phyloP scores from a whole-genome alignment of 1,140 invertebrate species.

The Penaeus indicus region DNA sequence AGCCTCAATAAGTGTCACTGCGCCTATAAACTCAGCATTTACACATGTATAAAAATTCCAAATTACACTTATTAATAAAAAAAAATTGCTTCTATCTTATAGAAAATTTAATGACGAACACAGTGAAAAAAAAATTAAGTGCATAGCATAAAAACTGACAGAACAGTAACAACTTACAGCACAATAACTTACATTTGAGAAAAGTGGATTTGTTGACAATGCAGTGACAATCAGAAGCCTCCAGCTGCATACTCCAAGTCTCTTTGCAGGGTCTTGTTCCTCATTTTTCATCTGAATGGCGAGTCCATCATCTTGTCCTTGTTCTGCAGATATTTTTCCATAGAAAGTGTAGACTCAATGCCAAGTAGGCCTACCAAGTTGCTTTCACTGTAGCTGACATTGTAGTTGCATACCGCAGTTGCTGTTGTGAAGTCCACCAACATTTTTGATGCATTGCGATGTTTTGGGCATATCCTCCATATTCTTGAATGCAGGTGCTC shows the following conservation, averaged over 20 bases:
- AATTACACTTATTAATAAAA: no score
- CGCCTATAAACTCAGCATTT: no score
- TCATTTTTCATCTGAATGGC: neutral
- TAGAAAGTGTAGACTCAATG: neutral
- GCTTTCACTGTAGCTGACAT: neutral
- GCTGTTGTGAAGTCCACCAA: constrained; percentile 25
- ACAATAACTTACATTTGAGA: constrained; percentile 27
- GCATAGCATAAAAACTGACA: no score
- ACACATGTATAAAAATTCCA: no score
- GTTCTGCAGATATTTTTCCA: neutral
- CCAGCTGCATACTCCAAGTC: neutral
- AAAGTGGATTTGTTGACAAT: neutral
- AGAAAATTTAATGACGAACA: no score
- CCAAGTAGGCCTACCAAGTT: neutral
- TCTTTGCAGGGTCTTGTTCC: neutral
- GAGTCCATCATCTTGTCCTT: neutral
- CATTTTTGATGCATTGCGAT: neutral
- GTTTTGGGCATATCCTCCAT: constrained; percentile 22
- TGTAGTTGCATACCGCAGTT: constrained; percentile 22
- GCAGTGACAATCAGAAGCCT: neutral
- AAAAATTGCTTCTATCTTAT: no score
- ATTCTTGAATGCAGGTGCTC: neutral
- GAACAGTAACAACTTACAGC: no score
- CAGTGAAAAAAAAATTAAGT: no score
- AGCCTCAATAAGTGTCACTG: neutral